Percentiles rank a stretch among this genome's conserved stretches.
Evolutionary conservation across 2,888 invertebrate species (phyloP).

Genomic region (Drosophila ezoana): DNA sequence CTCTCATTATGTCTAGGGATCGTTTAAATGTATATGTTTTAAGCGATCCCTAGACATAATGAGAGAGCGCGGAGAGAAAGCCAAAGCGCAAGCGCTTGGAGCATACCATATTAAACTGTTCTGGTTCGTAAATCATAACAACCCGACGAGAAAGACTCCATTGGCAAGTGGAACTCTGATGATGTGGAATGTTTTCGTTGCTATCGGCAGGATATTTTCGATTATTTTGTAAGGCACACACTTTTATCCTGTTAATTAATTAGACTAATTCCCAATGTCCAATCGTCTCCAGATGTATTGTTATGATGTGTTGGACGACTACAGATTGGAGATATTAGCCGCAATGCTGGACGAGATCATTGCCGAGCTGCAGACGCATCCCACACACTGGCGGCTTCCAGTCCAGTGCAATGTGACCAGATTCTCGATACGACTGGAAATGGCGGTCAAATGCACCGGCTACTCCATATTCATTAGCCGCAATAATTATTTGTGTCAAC

Average conservation of each 20-base stretch:
- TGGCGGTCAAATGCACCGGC: constrained; percentile 94
- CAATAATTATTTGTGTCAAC: constrained; percentile 56
- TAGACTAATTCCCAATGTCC: no score
- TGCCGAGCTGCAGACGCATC: constrained; percentile 83
- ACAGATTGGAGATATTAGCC: constrained; percentile 90
- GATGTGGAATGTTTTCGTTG: constrained; percentile 96
- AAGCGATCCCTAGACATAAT: no score
- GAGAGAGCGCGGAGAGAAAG: no score
- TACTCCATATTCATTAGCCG: constrained; percentile 96
- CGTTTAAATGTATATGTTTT: no score
- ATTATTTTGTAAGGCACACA: no score
- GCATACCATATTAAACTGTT: constrained; percentile 86
- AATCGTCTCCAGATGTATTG: constrained; percentile 97
- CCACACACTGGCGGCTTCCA: no score
- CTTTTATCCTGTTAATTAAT: no score
- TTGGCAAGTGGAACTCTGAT: constrained; percentile 88
- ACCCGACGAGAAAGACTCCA: no score
- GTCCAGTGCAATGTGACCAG: constrained; percentile 90
- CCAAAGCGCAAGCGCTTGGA: constrained; percentile 84
- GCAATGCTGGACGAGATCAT: constrained; percentile 87
- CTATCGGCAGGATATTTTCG: constrained; percentile 94
- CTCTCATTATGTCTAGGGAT: no score
- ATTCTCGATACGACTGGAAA: constrained; percentile 95
- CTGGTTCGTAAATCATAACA: no score
- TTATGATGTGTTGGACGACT: constrained; percentile 91